phyloP scores from a whole-genome alignment of 2,797 vertebrate genomes.

The Falco columbarius region DNA sequence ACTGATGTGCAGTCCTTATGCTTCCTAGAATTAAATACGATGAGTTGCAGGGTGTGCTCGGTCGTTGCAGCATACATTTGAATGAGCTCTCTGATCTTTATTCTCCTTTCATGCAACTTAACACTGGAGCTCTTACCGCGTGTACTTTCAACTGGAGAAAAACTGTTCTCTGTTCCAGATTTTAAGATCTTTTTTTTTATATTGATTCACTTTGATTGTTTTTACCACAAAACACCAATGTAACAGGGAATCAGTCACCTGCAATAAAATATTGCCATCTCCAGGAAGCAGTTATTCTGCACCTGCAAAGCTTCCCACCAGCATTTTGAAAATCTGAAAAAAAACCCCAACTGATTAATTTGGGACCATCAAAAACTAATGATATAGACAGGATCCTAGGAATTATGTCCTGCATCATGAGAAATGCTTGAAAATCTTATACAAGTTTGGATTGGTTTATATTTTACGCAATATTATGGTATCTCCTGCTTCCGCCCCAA shows the following conservation, averaged over 20 bases:
- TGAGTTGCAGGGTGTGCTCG: not conserved
- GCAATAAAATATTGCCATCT: conserved; percentile 53
- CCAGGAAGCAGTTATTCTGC: conserved; percentile 35
- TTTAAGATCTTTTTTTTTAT: not conserved
- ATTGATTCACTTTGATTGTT: not conserved
- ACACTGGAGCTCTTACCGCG: not conserved
- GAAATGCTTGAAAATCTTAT: not conserved
- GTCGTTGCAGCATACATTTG: not conserved
- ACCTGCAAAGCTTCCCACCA: not conserved
- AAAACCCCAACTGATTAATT: not conserved
- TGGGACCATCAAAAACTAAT: not conserved
- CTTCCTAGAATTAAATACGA: not conserved
- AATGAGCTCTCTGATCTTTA: not conserved
- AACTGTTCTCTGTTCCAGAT: not conserved
- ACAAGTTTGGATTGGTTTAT: not conserved
- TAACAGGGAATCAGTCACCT: conserved; percentile 6
- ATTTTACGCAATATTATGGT: not conserved
- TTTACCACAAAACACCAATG: not conserved
- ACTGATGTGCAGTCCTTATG: not conserved
- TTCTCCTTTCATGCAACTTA: not conserved
- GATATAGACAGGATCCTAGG: not conserved
- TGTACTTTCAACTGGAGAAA: not conserved
- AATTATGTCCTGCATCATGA: not conserved
- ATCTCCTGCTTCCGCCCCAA: not conserved
- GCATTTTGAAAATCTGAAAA: not conserved